A percentile compares a stretch with the other conserved stretches of the same genome.
Evolutionary conservation across 2,113 vertebrate genomes (phyloP).

Genomic region (Ageneiosus marmoratus): DNA sequence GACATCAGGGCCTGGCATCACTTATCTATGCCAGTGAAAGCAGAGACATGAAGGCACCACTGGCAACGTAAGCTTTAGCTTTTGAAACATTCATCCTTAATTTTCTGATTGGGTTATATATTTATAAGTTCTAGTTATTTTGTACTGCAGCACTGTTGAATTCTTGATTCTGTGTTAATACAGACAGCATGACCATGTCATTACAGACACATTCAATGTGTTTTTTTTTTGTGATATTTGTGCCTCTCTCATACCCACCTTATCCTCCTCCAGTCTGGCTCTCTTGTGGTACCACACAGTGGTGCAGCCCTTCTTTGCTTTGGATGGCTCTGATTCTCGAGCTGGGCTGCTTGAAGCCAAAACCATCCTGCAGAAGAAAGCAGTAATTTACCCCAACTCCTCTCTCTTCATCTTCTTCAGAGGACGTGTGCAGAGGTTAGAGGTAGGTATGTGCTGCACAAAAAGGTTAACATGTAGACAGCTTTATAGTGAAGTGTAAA

Average conservation of each 20-base stretch:
- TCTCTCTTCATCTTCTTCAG: slow-evolving; percentile 99
- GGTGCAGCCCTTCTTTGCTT: slow-evolving; percentile 95
- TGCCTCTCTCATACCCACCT: background rate
- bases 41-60: slow-evolving; percentile 99
- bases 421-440: slow-evolving; percentile 93
- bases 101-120: background rate
- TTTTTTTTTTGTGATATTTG: background rate
- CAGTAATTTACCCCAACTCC: slow-evolving; percentile 94
- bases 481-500: background rate
- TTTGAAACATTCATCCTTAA: background rate
- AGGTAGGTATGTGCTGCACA: slow-evolving; percentile 73
- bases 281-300: slow-evolving; percentile 98
- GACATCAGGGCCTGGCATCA: slow-evolving; percentile 92
- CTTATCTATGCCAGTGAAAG: slow-evolving; percentile 97
- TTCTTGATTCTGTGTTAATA: background rate
- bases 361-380: slow-evolving; percentile 92
- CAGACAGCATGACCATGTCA: background rate
- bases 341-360: slow-evolving; percentile 91
- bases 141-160: background rate
- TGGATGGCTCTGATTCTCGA: slow-evolving; percentile 90
- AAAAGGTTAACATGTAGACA: background rate
- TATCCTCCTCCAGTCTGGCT: slow-evolving; percentile 78
- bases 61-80: slow-evolving; percentile 89
- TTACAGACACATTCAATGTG: background rate
- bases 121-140: background rate